Evolutionary conservation across 23 tunicate genomes (phyloP).

Genomic region (Trididemnum nubilum): DNA sequence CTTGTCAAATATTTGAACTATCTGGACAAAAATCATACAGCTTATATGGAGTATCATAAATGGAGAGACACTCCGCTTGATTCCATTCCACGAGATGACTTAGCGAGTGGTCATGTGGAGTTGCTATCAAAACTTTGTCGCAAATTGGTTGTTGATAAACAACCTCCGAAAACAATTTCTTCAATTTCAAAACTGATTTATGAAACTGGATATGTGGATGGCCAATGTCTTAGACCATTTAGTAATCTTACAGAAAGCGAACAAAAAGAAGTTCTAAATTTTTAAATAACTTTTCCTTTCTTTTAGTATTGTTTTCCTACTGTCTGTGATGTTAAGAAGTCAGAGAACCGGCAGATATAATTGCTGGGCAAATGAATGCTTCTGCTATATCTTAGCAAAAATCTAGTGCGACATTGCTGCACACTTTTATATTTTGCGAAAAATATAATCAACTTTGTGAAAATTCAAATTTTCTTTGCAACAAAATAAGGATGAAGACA

Average conservation of each 20-base stretch:
- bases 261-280: slow-evolving; percentile 22
- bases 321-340: too few species aligned
- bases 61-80: slow-evolving; percentile 45
- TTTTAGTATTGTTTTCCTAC: too few species aligned
- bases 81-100: slow-evolving; percentile 32
- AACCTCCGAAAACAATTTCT: slow-evolving; percentile 43
- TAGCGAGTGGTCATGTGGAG: slow-evolving; percentile 36
- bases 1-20: slow-evolving; percentile 55
- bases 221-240: slow-evolving; percentile 42
- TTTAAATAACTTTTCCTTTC: too few species aligned
- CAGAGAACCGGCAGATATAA: too few species aligned
- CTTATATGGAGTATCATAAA: slow-evolving; percentile 72
- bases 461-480: too few species aligned
- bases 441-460: too few species aligned
- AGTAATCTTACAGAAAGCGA: slow-evolving; percentile 21
- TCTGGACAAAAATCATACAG: slow-evolving; percentile 43
- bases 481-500: too few species aligned
- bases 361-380: too few species aligned
- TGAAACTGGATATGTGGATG: slow-evolving; percentile 40
- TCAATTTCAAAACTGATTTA: slow-evolving; percentile 66
- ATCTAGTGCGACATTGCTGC: too few species aligned
- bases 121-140: slow-evolving; percentile 48
- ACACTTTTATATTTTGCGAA: too few species aligned
- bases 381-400: too few species aligned
- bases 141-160: slow-evolving; percentile 28